Evolutionary conservation across 2,113 vertebrate species (phyloP).

Genomic region (Hydrolagus affinis): DNA sequence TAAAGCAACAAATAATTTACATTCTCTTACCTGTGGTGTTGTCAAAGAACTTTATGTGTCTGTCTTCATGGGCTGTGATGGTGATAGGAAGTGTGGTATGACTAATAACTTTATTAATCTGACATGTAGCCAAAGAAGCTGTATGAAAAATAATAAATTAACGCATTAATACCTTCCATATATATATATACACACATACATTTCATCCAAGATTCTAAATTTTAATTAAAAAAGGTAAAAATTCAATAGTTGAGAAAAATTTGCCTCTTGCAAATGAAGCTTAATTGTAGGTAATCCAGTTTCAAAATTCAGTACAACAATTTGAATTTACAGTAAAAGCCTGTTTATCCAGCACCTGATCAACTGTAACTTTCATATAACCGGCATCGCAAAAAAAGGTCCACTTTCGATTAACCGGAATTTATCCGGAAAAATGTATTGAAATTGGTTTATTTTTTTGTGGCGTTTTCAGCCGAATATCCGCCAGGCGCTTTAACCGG

Average conservation of each 20-base stretch:
- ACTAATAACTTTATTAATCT: conserved; percentile 94
- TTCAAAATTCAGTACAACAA: too few relatives aligned
- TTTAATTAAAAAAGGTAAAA: background rate
- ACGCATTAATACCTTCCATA: background rate
- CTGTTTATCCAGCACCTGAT: too few relatives aligned
- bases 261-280: background rate
- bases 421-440: too few relatives aligned
- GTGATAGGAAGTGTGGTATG: conserved; percentile 97
- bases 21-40: conserved; percentile 81
- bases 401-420: too few relatives aligned
- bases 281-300: background rate
- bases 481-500: too few relatives aligned
- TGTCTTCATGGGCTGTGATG: conserved; percentile 92
- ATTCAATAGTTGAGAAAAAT: background rate
- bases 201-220: background rate
- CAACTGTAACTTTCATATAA: too few relatives aligned
- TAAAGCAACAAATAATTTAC: background rate
- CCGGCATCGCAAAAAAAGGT: too few relatives aligned
- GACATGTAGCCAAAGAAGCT: conserved; percentile 61
- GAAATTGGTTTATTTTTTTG: too few relatives aligned
- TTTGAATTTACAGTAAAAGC: too few relatives aligned
- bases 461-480: too few relatives aligned
- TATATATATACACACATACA: background rate
- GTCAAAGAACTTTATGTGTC: conserved; percentile 95
- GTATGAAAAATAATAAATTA: conserved; percentile 40